Conservation (phyloP, 2,797 vertebrate species). For the Scarus forsteni region DNA sequence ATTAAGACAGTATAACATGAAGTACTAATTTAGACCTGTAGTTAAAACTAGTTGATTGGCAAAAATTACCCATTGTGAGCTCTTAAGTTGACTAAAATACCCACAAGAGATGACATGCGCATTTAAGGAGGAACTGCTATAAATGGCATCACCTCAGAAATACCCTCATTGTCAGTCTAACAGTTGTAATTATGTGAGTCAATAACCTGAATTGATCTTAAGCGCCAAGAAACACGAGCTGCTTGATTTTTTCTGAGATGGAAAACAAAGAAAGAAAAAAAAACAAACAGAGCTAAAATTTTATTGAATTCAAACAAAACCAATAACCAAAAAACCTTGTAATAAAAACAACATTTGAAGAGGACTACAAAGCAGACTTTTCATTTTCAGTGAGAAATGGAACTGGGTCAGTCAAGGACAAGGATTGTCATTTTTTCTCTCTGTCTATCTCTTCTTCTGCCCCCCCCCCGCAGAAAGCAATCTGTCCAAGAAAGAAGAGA, state of each 20-base stretch:
- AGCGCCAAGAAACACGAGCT: constrained; percentile 1
- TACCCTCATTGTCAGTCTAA: background rate
- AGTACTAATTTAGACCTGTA: background rate
- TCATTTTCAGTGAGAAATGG: constrained; percentile 55
- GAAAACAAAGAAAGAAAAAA: constrained; percentile 1
- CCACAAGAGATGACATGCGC: background rate
- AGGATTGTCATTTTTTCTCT: constrained; percentile 59
- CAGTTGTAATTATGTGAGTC: background rate
- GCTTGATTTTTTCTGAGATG: constrained; percentile 11
- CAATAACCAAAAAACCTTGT: constrained; percentile 34
- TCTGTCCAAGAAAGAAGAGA: constrained; percentile 53
- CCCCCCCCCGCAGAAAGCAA: constrained; percentile 68
- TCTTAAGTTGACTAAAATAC: background rate
- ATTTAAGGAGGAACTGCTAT: background rate
- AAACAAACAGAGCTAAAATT: constrained; percentile 21
- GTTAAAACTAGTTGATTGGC: background rate
- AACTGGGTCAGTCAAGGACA: constrained; percentile 75
- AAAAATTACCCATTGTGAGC: background rate
- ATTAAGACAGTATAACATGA: background rate
- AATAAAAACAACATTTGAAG: constrained; percentile 33
- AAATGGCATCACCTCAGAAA: no score
- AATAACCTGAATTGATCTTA: constrained; percentile 12
- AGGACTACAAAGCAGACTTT: constrained; percentile 45
- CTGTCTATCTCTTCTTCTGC: constrained; percentile 42
- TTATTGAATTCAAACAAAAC: constrained; percentile 30